Conservation (phyloP, 2,113 vertebrate species). For the Takifugu bimaculatus region DNA sequence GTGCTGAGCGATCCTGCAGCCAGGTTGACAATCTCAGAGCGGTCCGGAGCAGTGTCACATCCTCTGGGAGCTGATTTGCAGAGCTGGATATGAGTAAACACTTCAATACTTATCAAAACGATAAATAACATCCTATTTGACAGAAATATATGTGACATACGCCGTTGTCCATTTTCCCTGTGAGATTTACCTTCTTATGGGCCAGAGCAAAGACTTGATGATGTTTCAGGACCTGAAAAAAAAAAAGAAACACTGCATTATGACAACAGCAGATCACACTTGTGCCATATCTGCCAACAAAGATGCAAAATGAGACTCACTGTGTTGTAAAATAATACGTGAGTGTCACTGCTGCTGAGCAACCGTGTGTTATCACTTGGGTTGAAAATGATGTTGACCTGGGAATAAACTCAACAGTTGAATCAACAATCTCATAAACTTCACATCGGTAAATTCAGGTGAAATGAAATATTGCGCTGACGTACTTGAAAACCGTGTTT, state of each 20-base stretch:
- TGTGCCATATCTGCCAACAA: background rate
- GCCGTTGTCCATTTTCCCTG: background rate
- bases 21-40: slow-evolving; percentile 70
- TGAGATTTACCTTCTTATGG: slow-evolving; percentile 74
- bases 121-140: background rate
- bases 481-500: slow-evolving; percentile 82
- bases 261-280: slow-evolving; percentile 1
- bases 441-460: background rate
- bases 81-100: slow-evolving; percentile 10
- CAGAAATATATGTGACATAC: background rate
- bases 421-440: background rate
- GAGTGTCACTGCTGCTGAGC: slow-evolving; percentile 83
- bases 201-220: slow-evolving; percentile 65
- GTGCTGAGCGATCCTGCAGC: slow-evolving; percentile 75
- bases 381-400: slow-evolving; percentile 81
- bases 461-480: background rate
- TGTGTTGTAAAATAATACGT: slow-evolving; percentile 81
- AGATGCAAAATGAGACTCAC: slow-evolving; percentile 69
- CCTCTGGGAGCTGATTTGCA: background rate
- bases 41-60: background rate
- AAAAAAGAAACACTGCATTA: slow-evolving; percentile 14
- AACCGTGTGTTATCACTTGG: slow-evolving; percentile 77
- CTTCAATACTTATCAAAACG: background rate
- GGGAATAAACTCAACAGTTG: slow-evolving; percentile 28
- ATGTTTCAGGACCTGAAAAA: slow-evolving; percentile 55